Evolutionary conservation across 2,113 vertebrate genomes (phyloP), one percentile per base, ranked within the genome.

Genomic region (Trogon surrucura): DNA sequence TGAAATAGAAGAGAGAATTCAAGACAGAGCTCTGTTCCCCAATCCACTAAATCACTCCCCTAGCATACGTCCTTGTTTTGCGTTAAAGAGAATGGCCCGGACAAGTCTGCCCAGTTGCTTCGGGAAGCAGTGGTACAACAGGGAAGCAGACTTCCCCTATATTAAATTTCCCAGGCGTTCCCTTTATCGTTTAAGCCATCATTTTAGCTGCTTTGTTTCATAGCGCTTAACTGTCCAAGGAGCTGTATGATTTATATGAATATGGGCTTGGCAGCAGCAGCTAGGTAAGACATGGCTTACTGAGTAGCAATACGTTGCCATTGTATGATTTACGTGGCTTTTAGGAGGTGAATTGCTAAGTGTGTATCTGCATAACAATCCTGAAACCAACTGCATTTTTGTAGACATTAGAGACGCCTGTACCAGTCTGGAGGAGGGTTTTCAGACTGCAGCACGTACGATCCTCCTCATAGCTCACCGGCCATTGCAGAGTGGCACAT

Each of bases 131-230:
- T 87, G 88, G 62, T 94, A 96, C 92, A 97, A 95, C 92, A 91
- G 96, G 67, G 70, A 93, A 94, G 65, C 83, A 95, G 96, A 94
- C 91, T 97, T 96, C 70, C 91, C 91, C 89, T 88, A 38, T 96
- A 97, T 97, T 96, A 92, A 96, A 89, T 97, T 97, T 97, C 96
- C 74, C 88, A 93, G 83, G 85, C n/a, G 8, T 91, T 93, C 80
- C 65, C 84, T 95, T 96, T 95, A 93, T 96, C 92, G 82, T 94
- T 87, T 78, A 94, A 96, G 70, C 86, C 89, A 93, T 95, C 93
- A 0, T 91, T 97, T 95, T 94, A 93, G 89, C 91, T 92, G 88
- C 73, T 83, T 94, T 85, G 88, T 96, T 95, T 97, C 96, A 85
- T 89, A 96, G 92, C 0, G 26, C 91, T 96, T 91, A 92, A 88